A percentile compares a stretch with the other conserved stretches of the same genome.
Evolutionary conservation across 92 coral and sea anemone species (phyloP).

Genomic region (Heliopora coerulea): DNA sequence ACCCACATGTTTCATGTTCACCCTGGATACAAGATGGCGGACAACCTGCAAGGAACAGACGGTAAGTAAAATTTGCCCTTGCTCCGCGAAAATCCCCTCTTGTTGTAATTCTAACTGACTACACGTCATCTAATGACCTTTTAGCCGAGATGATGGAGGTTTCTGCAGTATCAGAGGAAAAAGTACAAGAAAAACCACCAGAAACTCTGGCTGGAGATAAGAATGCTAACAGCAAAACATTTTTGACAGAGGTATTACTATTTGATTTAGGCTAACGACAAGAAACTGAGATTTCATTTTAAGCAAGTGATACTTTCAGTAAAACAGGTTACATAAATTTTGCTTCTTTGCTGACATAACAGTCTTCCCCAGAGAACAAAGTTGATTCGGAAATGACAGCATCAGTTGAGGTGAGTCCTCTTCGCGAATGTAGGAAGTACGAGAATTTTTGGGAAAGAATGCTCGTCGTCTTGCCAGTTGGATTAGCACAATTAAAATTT

Average conservation of each 20-base stretch:
- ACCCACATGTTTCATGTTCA: conserved; percentile 1
- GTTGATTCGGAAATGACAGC: neutral
- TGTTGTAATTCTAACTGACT: neutral
- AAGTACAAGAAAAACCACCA: conserved; percentile 21
- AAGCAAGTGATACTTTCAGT: no score
- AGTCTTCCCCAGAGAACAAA: neutral
- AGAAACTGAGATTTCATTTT: no score
- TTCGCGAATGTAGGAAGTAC: no score
- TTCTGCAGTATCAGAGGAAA: conserved; percentile 24
- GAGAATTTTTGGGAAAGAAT: no score
- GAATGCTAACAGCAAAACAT: conserved; percentile 7
- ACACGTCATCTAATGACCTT: neutral
- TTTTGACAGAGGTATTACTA: conserved; percentile 37
- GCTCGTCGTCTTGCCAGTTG: no score
- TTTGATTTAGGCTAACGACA: no score
- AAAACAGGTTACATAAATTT: neutral
- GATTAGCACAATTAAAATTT: no score
- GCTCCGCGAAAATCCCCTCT: neutral
- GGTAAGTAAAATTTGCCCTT: conserved; percentile 11
- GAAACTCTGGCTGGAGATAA: conserved; percentile 13
- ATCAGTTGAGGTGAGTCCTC: neutral
- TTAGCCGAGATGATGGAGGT: conserved; percentile 36
- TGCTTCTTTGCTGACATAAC: neutral
- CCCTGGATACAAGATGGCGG: conserved; percentile 39
- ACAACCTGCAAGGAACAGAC: conserved; percentile 24